Conservation (phyloP, 2,888 invertebrate genomes). For the Lymantria monacha region DNA sequence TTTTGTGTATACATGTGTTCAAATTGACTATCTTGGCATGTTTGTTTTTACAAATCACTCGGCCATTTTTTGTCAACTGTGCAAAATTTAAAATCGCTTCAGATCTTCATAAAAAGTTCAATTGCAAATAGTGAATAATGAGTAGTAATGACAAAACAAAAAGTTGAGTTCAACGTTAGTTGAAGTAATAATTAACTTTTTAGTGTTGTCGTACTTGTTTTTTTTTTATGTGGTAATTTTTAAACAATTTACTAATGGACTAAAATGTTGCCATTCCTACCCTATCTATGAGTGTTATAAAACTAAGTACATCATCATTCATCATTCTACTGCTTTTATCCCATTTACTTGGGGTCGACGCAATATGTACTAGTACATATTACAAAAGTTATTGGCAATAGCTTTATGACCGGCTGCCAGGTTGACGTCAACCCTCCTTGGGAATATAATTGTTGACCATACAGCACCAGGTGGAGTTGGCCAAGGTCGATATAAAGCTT, state of each 20-base stretch:
- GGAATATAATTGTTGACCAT: too few relatives aligned
- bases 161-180: background rate
- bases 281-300: too few relatives aligned
- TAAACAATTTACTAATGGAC: background rate
- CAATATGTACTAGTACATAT: too few relatives aligned
- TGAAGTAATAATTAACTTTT: background rate
- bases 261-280: too few relatives aligned
- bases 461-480: too few relatives aligned
- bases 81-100: slow-evolving; percentile 1
- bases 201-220: background rate
- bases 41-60: slow-evolving; percentile 5
- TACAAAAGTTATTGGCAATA: too few relatives aligned
- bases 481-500: too few relatives aligned
- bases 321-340: too few relatives aligned
- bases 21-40: background rate
- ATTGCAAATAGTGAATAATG: slow-evolving; percentile 12
- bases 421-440: too few relatives aligned
- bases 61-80: slow-evolving; percentile 1
- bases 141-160: slow-evolving; percentile 8
- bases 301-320: too few relatives aligned
- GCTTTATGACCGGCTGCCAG: too few relatives aligned
- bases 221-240: background rate
- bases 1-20: background rate
- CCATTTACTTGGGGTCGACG: too few relatives aligned
- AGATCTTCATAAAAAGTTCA: slow-evolving; percentile 12